Conservation (phyloP, 2,888 invertebrate species). For the Hemicrepidius hirtus region DNA sequence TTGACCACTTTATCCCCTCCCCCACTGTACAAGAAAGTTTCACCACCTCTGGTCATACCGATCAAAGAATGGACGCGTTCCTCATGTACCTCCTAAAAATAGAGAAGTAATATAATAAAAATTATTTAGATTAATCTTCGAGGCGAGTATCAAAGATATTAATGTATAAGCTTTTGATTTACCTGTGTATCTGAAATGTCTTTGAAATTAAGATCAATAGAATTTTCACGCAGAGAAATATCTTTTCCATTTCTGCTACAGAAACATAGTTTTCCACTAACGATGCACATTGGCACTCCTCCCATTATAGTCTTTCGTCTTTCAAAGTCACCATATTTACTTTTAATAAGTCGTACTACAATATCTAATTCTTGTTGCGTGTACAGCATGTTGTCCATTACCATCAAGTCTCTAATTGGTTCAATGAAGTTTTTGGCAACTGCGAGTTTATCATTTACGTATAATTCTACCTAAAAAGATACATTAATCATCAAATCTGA, state of each 20-base stretch:
- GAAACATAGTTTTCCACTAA: slow-evolving; percentile 71
- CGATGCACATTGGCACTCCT: slow-evolving; percentile 72
- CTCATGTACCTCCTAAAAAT: slow-evolving; percentile 65
- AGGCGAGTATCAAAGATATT: too few species aligned
- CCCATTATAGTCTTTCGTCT: slow-evolving; percentile 61
- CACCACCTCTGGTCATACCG: slow-evolving; percentile 57
- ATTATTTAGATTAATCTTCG: too few species aligned
- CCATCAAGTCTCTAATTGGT: too few species aligned
- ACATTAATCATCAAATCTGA: too few species aligned
- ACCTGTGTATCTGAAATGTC: slow-evolving; percentile 22
- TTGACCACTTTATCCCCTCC: slow-evolving; percentile 70
- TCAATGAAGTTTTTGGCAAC: too few species aligned
- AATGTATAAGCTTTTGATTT: slow-evolving; percentile 26
- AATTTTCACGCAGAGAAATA: slow-evolving; percentile 73
- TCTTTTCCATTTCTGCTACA: slow-evolving; percentile 73
- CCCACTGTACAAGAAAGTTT: slow-evolving; percentile 64
- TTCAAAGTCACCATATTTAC: too few species aligned
- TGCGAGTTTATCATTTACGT: too few species aligned
- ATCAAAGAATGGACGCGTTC: slow-evolving; percentile 68
- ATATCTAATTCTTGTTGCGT: too few species aligned
- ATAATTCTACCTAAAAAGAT: too few species aligned
- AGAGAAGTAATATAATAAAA: too few species aligned
- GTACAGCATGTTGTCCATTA: too few species aligned
- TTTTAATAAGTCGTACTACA: too few species aligned
- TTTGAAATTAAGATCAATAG: slow-evolving; percentile 52